Conservation (phyloP, 2,113 vertebrate species). For the Lepus americanus region DNA sequence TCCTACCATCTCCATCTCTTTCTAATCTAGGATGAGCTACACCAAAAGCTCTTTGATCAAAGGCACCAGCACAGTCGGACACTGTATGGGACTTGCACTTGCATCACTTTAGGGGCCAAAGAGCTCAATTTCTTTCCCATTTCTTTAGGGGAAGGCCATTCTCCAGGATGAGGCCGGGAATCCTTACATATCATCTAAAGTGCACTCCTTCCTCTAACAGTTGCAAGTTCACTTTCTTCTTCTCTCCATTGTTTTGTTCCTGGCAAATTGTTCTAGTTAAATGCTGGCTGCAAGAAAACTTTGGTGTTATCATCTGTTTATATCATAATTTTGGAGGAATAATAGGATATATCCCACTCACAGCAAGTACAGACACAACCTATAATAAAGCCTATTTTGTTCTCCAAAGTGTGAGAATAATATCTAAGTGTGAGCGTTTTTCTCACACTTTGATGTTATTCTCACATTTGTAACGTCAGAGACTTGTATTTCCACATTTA, state of each 20-base stretch:
- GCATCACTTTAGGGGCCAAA: background rate
- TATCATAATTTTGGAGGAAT: slow-evolving; percentile 67
- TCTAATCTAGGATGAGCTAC: slow-evolving; percentile 7
- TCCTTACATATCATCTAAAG: background rate
- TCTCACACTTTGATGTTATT: slow-evolving; percentile 81
- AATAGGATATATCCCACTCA: slow-evolving; percentile 71
- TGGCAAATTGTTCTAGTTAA: slow-evolving; percentile 61
- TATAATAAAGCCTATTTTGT: slow-evolving; percentile 75
- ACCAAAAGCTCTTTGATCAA: background rate
- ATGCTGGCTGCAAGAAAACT: slow-evolving; percentile 69
- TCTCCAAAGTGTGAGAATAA: slow-evolving; percentile 77
- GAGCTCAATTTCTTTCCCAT: background rate
- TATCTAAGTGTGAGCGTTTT: slow-evolving; percentile 77
- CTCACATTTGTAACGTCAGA: slow-evolving; percentile 79
- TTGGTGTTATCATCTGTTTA: slow-evolving; percentile 69
- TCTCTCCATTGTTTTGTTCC: slow-evolving; percentile 51
- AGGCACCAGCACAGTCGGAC: background rate
- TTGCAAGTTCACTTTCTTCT: slow-evolving; percentile 34
- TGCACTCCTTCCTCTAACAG: background rate
- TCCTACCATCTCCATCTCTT: background rate
- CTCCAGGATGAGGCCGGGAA: background rate
- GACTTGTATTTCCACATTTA: slow-evolving; percentile 72
- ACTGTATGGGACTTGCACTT: background rate
- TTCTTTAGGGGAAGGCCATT: background rate
- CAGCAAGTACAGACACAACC: slow-evolving; percentile 71